These are phyloP conservation scores for Sclerurus mexicanus DNA, from an alignment of 2,113 vertebrate species.

Conservation along the genomic window DNA sequence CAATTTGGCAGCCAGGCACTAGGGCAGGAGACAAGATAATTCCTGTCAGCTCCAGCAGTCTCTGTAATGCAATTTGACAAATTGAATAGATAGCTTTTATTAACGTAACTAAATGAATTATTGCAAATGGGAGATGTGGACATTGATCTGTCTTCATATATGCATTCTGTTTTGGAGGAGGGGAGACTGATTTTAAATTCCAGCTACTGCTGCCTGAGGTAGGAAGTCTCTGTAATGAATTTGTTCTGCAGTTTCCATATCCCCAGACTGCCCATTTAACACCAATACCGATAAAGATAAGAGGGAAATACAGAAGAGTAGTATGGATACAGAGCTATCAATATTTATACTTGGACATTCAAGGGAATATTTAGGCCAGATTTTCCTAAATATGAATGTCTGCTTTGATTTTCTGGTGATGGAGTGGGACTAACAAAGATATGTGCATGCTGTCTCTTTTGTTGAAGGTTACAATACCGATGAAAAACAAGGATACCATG, in stretches of 20 bases:
- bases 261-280: not conserved
- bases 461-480: not conserved
- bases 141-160: conserved; percentile 41
- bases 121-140: conserved; percentile 20
- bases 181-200: not conserved
- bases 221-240: not conserved
- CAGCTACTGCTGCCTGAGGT: not conserved
- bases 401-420: not conserved
- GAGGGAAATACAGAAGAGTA: not conserved
- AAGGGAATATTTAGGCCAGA: not conserved
- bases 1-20: conserved; percentile 21
- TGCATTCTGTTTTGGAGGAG: not conserved
- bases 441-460: not conserved
- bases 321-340: not conserved
- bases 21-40: conserved; percentile 22
- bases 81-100: conserved; percentile 33
- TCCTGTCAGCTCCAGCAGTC: not conserved
- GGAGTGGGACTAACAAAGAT: not conserved
- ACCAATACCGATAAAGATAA: not conserved
- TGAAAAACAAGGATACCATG: not conserved
- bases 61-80: conserved; percentile 46
- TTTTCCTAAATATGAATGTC: not conserved
- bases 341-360: not conserved
- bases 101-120: conserved; percentile 54
- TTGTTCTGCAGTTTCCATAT: not conserved